A percentile compares a stretch with the other conserved stretches of the same genome.
These are phyloP conservation scores for Pteronotus mesoamericanus DNA, from an alignment of 2,797 vertebrate species.

Conservation along the genomic window DNA sequence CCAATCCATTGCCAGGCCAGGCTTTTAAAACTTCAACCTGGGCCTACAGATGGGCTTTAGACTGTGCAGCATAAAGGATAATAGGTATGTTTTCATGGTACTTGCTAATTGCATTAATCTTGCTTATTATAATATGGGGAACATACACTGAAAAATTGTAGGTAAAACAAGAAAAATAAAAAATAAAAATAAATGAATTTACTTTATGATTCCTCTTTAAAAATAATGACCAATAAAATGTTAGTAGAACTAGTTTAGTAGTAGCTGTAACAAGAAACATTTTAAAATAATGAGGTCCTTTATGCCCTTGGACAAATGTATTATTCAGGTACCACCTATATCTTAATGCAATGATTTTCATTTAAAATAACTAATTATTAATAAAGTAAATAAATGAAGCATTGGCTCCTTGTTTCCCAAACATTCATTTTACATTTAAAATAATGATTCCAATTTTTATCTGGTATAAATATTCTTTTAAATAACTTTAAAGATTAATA, in stretches of 20 bases:
- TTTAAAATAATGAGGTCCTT: conserved; percentile 74
- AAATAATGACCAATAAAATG: conserved; percentile 77
- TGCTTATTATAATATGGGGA: conserved; percentile 53
- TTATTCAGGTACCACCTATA: conserved; percentile 70
- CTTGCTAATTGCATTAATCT: conserved; percentile 57
- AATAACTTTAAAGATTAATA: conserved; percentile 22
- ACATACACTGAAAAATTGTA: conserved; percentile 64
- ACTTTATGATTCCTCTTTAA: conserved; percentile 75
- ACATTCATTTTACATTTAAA: conserved; percentile 40
- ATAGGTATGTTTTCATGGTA: conserved; percentile 44
- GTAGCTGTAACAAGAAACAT: conserved; percentile 75
- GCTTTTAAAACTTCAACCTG: conserved; percentile 5
- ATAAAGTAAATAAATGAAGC: conserved; percentile 62
- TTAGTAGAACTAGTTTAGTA: conserved; percentile 69
- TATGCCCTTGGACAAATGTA: conserved; percentile 67
- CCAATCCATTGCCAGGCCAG: background rate
- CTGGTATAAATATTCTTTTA: conserved; percentile 37
- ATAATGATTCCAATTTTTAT: conserved; percentile 38
- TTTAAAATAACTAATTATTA: conserved; percentile 60
- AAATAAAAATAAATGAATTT: conserved; percentile 77
- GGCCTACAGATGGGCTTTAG: background rate
- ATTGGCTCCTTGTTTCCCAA: conserved; percentile 50
- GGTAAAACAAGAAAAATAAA: conserved; percentile 72
- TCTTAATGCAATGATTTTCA: conserved; percentile 53
- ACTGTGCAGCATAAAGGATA: conserved; percentile 21